Evolutionary conservation across 2,888 invertebrate species (phyloP).

Genomic region (Agrochola lychnidis): DNA sequence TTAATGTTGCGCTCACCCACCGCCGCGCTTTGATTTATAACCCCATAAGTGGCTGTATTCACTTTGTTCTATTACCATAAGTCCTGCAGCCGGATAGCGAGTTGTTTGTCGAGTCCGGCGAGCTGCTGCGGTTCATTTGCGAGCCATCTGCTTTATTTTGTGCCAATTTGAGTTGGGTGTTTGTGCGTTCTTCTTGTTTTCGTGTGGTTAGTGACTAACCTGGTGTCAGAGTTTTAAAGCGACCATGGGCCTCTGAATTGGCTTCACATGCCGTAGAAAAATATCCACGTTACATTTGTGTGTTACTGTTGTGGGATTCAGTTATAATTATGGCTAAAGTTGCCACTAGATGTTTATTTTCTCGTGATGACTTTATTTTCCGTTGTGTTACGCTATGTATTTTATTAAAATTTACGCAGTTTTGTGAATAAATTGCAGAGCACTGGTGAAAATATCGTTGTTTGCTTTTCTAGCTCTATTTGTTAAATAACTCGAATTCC

Average conservation of each 20-base stretch:
- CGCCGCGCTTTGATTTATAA: constrained; percentile 74
- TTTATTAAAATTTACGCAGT: neutral
- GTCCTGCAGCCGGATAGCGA: constrained; percentile 21
- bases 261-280: too few relatives aligned
- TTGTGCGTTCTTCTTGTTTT: neutral
- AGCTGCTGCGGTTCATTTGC: constrained; percentile 7
- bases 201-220: too few relatives aligned
- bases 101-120: constrained; percentile 28
- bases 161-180: neutral
- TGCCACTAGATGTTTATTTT: neutral
- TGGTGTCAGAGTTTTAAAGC: too few relatives aligned
- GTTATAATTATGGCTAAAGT: neutral
- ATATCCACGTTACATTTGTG: too few relatives aligned
- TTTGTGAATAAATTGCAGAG: neutral
- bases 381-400: neutral
- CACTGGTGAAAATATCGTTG: neutral
- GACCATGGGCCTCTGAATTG: too few relatives aligned
- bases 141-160: constrained; percentile 29
- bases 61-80: constrained; percentile 64
- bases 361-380: neutral
- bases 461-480: neutral
- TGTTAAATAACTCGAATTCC: neutral
- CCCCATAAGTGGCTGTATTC: constrained; percentile 57
- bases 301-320: neutral
- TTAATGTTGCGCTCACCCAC: constrained; percentile 72